These are phyloP conservation scores for Hedychridium roseum DNA, from an alignment of 2,888 invertebrate species.

Conservation along the genomic window DNA sequence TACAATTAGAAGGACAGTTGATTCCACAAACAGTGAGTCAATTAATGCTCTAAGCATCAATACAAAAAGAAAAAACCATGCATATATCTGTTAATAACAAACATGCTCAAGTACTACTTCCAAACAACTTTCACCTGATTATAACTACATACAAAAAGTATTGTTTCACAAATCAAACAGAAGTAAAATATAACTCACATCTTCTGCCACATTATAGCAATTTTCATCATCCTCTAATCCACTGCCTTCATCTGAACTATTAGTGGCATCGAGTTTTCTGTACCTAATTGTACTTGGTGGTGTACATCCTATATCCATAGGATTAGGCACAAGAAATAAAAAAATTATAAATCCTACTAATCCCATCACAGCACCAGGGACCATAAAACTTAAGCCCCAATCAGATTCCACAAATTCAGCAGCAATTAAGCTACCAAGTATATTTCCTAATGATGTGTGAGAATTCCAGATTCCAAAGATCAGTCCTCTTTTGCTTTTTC, in stretches of 20 bases:
- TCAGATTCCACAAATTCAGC: constrained; percentile 83
- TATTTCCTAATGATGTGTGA: constrained; percentile 95
- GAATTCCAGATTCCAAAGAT: constrained; percentile 98
- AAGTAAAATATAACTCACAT: constrained; percentile 48
- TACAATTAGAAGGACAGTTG: too few species aligned
- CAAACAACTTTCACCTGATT: too few species aligned
- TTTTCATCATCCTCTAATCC: constrained; percentile 37
- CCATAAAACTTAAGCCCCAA: constrained; percentile 92
- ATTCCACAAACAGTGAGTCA: too few species aligned
- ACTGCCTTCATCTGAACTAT: constrained; percentile 53
- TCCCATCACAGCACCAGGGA: constrained; percentile 87
- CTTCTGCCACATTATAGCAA: constrained; percentile 31
- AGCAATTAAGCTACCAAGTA: constrained; percentile 90
- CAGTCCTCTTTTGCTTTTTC: constrained; percentile 86
- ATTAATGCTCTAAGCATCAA: too few species aligned
- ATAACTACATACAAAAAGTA: too few species aligned
- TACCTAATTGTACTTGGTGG: constrained; percentile 55
- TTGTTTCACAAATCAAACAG: too few species aligned
- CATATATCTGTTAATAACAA: too few species aligned
- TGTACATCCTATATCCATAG: constrained; percentile 75
- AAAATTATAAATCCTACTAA: constrained; percentile 77
- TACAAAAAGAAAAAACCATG: too few species aligned
- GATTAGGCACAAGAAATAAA: constrained; percentile 85
- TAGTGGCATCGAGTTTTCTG: constrained; percentile 47
- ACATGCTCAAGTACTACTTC: too few species aligned